Percentiles rank a stretch among this genome's conserved stretches.
phyloP scores from a whole-genome alignment of 2,797 vertebrate species.

The Bradypodion pumilum region DNA sequence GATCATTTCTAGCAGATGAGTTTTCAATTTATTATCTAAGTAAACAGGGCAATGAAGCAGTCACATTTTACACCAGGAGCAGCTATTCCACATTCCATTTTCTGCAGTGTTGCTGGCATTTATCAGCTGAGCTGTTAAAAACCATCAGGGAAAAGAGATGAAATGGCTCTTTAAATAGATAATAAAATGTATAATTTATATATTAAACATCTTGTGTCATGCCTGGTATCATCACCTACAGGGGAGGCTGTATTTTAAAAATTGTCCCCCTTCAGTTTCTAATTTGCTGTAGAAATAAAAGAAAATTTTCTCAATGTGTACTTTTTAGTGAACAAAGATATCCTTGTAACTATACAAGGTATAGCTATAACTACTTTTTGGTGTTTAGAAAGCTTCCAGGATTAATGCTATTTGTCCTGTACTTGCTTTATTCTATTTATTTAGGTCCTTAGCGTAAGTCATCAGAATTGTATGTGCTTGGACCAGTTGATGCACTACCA shows the following conservation, averaged over 20 bases:
- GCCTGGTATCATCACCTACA: constrained; percentile 9
- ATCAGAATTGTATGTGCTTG: constrained; percentile 36
- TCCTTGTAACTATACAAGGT: no score
- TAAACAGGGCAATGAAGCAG: constrained; percentile 47
- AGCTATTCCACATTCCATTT: constrained; percentile 54
- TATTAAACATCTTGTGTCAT: constrained; percentile 13
- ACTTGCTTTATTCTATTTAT: constrained; percentile 43
- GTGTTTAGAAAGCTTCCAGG: constrained; percentile 1
- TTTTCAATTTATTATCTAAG: constrained; percentile 48
- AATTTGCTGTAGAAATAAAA: constrained; percentile 24
- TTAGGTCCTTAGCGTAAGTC: constrained; percentile 38
- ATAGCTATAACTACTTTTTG: constrained; percentile 3
- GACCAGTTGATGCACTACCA: constrained; percentile 21
- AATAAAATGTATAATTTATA: constrained; percentile 39
- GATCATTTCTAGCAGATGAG: constrained; percentile 23
- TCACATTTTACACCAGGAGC: constrained; percentile 47
- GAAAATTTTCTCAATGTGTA: not conserved
- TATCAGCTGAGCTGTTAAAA: constrained; percentile 54
- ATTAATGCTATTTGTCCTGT: constrained; percentile 14
- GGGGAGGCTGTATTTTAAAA: constrained; percentile 37
- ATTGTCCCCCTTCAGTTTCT: constrained; percentile 4
- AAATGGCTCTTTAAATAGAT: constrained; percentile 44
- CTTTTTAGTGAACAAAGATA: not conserved
- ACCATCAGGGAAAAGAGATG: constrained; percentile 55
- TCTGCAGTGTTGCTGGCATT: constrained; percentile 42